phyloP scores from a whole-genome alignment of 2,888 invertebrate species.

The Molanna angustata region DNA sequence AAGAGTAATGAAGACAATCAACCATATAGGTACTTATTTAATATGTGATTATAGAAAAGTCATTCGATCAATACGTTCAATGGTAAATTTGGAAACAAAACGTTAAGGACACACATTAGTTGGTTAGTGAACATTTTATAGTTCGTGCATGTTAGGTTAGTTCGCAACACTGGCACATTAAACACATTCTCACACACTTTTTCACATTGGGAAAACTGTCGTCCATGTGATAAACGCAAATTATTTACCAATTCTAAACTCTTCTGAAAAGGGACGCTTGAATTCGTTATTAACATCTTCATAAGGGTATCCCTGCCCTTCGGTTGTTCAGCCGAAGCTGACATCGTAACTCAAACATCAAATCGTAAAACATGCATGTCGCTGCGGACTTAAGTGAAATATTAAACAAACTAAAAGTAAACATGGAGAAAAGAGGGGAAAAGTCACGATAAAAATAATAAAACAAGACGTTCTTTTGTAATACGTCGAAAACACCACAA shows the following conservation, averaged over 20 bases:
- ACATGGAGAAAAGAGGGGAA: conserved; percentile 17
- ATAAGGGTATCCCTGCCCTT: conserved; percentile 25
- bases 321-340: conserved; percentile 27
- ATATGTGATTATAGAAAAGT: too few relatives aligned
- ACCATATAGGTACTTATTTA: too few relatives aligned
- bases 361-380: conserved; percentile 25
- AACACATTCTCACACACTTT: conserved; percentile 11
- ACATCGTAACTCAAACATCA: conserved; percentile 24
- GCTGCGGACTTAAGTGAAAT: conserved; percentile 9
- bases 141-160: conserved; percentile 22
- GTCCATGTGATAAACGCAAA: conserved; percentile 17
- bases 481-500: conserved; percentile 1
- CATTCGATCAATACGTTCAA: neutral
- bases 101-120: conserved; percentile 4
- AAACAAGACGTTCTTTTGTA: conserved; percentile 16
- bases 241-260: conserved; percentile 28
- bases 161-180: conserved; percentile 22
- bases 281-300: conserved; percentile 26
- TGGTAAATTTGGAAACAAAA: neutral
- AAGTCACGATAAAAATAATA: conserved; percentile 16
- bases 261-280: conserved; percentile 21
- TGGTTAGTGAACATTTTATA: conserved; percentile 16
- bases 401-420: conserved; percentile 20
- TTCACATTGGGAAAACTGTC: conserved; percentile 7
- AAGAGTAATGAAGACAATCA: too few relatives aligned